Conservation (phyloP, 1,140 invertebrate species). For the Neodiprion virginianus region DNA sequence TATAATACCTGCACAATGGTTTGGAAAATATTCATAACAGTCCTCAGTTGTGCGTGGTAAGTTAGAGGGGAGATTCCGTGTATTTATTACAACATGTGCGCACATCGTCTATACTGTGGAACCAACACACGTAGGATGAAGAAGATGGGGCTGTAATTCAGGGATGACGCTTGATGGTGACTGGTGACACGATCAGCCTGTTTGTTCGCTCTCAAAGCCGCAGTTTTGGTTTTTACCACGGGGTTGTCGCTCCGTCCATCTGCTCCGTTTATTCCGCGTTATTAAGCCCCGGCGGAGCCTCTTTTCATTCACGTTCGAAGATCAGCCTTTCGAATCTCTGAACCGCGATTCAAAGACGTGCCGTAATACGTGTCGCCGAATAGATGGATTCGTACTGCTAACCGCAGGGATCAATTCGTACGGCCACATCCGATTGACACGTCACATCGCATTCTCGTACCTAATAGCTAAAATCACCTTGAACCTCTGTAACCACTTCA, state of each 20-base stretch:
- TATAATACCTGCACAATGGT: neutral
- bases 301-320: neutral
- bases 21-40: neutral
- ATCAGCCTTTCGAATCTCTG: neutral
- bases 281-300: neutral
- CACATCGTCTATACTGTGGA: neutral
- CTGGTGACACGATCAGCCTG: neutral
- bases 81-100: neutral
- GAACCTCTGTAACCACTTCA: no score
- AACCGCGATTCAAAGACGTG: no score
- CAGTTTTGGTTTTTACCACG: neutral
- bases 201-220: neutral
- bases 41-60: no score
- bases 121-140: neutral
- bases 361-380: no score
- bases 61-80: neutral
- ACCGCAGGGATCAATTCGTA: no score
- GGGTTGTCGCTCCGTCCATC: neutral
- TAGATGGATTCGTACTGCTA: no score
- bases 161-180: neutral
- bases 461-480: no score
- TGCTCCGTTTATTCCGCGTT: conserved; percentile 5
- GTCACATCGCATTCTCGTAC: no score
- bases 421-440: no score
- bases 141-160: neutral